phyloP scores from a whole-genome alignment of 2,113 vertebrate species.

The Rissa tridactyla region DNA sequence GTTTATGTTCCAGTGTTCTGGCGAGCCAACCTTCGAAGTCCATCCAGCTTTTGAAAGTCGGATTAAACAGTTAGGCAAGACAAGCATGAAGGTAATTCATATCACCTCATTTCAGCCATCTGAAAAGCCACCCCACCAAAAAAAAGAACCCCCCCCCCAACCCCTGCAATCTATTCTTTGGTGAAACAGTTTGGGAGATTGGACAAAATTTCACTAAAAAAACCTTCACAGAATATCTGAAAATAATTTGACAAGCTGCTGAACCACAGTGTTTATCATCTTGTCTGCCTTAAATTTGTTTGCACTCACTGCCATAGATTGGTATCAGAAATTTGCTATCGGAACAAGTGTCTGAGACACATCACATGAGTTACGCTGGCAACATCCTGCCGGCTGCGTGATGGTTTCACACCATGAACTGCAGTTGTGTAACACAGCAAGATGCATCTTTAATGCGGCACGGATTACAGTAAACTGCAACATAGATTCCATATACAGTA shows the following conservation, averaged over 20 bases:
- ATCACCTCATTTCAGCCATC: background rate
- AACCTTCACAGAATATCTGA: background rate
- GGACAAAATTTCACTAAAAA: background rate
- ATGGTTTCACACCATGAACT: background rate
- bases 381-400: background rate
- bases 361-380: background rate
- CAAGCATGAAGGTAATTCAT: background rate
- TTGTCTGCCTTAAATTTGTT: background rate
- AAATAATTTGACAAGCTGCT: background rate
- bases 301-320: background rate
- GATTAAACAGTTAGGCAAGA: background rate
- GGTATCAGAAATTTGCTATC: background rate
- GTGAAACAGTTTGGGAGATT: background rate
- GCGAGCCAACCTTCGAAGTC: background rate
- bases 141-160: background rate
- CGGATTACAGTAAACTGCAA: background rate
- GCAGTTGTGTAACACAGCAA: background rate
- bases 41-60: background rate
- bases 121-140: background rate
- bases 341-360: background rate
- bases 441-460: background rate
- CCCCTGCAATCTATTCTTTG: background rate
- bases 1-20: background rate
- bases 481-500: background rate
- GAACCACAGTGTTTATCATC: background rate